A percentile compares a stretch with the other conserved stretches of the same genome.
Evolutionary conservation across 1,140 invertebrate species (phyloP).

Genomic region (Drosophila virilis): DNA sequence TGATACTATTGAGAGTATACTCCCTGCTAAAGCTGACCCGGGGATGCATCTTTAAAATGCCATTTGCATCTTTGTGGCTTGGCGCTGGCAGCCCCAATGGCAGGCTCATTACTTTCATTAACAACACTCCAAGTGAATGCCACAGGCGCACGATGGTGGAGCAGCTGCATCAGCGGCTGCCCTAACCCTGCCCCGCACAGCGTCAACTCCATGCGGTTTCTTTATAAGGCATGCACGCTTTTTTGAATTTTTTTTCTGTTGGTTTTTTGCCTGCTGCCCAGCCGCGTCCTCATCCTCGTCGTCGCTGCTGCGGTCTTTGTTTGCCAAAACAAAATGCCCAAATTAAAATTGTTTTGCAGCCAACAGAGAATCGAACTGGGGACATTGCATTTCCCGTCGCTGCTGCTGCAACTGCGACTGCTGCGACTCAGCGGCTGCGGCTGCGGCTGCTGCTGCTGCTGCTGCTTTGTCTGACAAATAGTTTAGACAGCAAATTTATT

Average conservation of each 20-base stretch:
- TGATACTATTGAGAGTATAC: not conserved
- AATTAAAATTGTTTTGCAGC: conserved; percentile 80
- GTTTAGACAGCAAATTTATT: conserved; percentile 84
- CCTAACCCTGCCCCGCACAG: conserved; percentile 9
- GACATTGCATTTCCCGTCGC: conserved; percentile 72
- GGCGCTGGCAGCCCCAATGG: conserved; percentile 61
- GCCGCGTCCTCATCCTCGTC: conserved; percentile 7
- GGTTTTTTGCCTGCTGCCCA: conserved; percentile 15
- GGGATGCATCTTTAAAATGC: conserved; percentile 81
- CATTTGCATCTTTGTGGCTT: conserved; percentile 81
- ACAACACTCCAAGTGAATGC: conserved; percentile 72
- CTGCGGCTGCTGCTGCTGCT: conserved; percentile 24
- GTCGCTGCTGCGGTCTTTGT: conserved; percentile 55
- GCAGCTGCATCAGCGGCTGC: conserved; percentile 52
- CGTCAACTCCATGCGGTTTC: conserved; percentile 31
- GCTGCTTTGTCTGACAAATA: conserved; percentile 83
- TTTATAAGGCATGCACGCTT: conserved; percentile 78
- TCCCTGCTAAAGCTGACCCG: conserved; percentile 54
- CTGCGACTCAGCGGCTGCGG: conserved; percentile 13
- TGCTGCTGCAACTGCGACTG: conserved; percentile 21
- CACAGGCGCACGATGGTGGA: conserved; percentile 55
- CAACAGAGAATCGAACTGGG: conserved; percentile 28
- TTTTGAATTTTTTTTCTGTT: conserved; percentile 18
- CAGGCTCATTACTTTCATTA: conserved; percentile 83
- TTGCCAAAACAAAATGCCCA: conserved; percentile 83